A percentile compares a stretch with the other conserved stretches of the same genome.
Conservation (phyloP, 1,140 invertebrate species). For the Metaphire vulgaris region DNA sequence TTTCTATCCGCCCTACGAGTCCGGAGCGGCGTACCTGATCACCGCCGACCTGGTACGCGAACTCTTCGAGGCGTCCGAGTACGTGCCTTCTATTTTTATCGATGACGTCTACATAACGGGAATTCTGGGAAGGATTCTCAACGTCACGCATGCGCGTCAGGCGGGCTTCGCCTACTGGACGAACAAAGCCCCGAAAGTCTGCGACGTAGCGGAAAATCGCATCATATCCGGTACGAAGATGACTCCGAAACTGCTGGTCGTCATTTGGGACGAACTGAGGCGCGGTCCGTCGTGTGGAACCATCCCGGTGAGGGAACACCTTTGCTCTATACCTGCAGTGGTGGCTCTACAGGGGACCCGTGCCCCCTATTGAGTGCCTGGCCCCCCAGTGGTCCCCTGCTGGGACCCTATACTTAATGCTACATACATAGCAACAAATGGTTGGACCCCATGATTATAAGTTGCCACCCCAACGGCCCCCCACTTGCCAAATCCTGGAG, state of each 20-base stretch:
- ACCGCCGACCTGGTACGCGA: slow-evolving; percentile 32
- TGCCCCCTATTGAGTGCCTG: too few relatives aligned
- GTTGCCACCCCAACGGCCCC: too few relatives aligned
- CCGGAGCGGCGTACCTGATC: slow-evolving; percentile 44
- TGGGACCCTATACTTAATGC: too few relatives aligned
- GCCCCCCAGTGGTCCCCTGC: too few relatives aligned
- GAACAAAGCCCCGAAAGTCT: slow-evolving; percentile 15
- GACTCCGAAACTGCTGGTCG: slow-evolving; percentile 5
- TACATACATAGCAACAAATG: too few relatives aligned
- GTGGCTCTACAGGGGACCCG: too few relatives aligned
- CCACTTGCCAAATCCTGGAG: too few relatives aligned
- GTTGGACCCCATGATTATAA: too few relatives aligned
- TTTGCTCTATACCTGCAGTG: too few relatives aligned
- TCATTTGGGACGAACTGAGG: slow-evolving; percentile 15
- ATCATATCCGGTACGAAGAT: slow-evolving; percentile 25
- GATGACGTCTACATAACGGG: slow-evolving; percentile 55
- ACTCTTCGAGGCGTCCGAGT: slow-evolving; percentile 35
- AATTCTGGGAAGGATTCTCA: slow-evolving; percentile 36
- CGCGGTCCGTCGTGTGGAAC: background rate
- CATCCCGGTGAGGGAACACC: too few relatives aligned
- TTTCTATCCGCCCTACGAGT: slow-evolving; percentile 39
- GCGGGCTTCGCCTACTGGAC: slow-evolving; percentile 28
- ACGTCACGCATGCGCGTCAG: slow-evolving; percentile 16
- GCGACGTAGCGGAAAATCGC: slow-evolving; percentile 14
- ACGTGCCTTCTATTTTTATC: slow-evolving; percentile 41